A percentile compares a stretch with the other conserved stretches of the same genome.
Evolutionary conservation across 1,140 invertebrate genomes (phyloP).

Genomic region (Penaeus vannamei): DNA sequence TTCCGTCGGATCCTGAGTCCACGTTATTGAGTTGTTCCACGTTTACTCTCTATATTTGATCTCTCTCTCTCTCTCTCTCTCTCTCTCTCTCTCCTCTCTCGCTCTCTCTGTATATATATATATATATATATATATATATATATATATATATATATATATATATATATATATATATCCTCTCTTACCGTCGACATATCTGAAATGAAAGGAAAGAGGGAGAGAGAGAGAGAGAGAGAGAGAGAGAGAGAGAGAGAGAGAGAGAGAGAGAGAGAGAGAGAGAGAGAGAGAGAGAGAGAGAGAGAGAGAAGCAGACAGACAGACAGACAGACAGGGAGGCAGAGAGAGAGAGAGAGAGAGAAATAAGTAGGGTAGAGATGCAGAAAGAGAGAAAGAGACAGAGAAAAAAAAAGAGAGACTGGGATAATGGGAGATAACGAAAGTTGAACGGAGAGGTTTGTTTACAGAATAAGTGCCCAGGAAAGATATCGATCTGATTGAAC

Average conservation of each 20-base stretch:
- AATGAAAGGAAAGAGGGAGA: background rate
- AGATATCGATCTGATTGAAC: too few species aligned
- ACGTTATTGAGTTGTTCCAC: too few species aligned
- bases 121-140: too few species aligned
- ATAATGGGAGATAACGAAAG: too few species aligned
- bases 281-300: background rate
- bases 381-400: background rate
- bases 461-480: too few species aligned
- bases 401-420: background rate
- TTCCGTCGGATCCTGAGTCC: too few species aligned
- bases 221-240: conserved; percentile 2
- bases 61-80: conserved; percentile 2
- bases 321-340: background rate
- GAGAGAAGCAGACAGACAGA: background rate
- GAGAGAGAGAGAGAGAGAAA: background rate
- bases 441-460: too few species aligned
- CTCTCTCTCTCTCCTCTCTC: background rate
- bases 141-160: too few species aligned
- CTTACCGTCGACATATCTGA: background rate
- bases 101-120: too few species aligned
- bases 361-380: background rate
- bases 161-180: too few species aligned
- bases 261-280: background rate
- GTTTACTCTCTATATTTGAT: too few species aligned
- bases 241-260: background rate